A percentile compares a stretch with the other conserved stretches of the same genome.
These are phyloP conservation scores for Cyphomyrus plagiostoma DNA, from an alignment of 2,113 vertebrate genomes.

Conservation along the genomic window DNA sequence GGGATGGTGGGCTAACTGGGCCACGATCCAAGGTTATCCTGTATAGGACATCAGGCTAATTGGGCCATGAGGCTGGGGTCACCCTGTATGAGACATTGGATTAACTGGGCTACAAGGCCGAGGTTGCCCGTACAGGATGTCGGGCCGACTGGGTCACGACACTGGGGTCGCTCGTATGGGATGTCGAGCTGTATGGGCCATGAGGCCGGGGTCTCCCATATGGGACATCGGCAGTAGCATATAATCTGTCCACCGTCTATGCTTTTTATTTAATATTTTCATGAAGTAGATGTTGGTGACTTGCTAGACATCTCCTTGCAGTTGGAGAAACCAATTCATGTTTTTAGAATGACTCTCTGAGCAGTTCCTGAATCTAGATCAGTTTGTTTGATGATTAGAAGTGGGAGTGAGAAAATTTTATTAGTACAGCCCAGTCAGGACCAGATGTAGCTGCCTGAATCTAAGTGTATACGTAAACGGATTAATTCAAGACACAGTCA, in stretches of 20 bases:
- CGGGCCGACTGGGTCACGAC: neutral
- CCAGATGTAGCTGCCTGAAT: neutral
- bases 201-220: neutral
- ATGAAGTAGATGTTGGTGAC: neutral
- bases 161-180: neutral
- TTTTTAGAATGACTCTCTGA: neutral
- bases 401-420: constrained; percentile 4
- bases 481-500: neutral
- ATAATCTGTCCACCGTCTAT: neutral
- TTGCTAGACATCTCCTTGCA: neutral
- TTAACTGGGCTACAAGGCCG: neutral
- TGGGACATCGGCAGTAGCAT: neutral
- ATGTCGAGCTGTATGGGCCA: neutral
- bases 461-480: neutral
- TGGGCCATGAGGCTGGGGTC: neutral
- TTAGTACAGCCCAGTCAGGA: neutral
- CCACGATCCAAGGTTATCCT: neutral
- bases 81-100: neutral
- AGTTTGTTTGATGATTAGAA: neutral
- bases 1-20: neutral
- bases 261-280: neutral
- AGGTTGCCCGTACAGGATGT: neutral
- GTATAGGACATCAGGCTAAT: neutral
- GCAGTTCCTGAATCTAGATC: neutral
- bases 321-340: neutral